Percentiles rank a stretch among this genome's conserved stretches.
Evolutionary conservation across 37 sponge, comb jelly and placozoan genomes (phyloP).

Genomic region (Oopsacas minuta): DNA sequence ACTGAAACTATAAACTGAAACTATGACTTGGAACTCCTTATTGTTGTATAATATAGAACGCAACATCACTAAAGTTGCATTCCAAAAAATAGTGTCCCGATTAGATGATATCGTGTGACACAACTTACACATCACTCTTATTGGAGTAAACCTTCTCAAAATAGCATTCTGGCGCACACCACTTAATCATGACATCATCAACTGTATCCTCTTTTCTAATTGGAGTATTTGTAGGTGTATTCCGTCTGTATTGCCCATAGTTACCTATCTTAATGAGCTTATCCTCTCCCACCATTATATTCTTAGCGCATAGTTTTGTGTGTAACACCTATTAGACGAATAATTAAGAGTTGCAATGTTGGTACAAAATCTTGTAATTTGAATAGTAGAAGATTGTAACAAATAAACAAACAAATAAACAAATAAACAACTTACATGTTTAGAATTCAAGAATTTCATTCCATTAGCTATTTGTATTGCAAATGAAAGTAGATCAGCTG

Average conservation of each 20-base stretch:
- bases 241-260: neutral
- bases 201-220: neutral
- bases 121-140: conserved; percentile 4
- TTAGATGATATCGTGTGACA: no score
- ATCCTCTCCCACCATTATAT: conserved; percentile 16
- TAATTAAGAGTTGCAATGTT: no score
- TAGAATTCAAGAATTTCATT: neutral
- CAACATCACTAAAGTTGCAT: no score
- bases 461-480: conserved; percentile 3
- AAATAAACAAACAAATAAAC: neutral
- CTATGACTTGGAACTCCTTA: no score
- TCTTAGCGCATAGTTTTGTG: conserved; percentile 2
- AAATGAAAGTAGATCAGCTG: conserved; percentile 3
- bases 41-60: no score
- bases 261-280: neutral
- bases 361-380: no score
- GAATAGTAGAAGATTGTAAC: neutral
- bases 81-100: no score
- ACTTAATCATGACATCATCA: conserved; percentile 11
- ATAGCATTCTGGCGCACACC: conserved; percentile 8
- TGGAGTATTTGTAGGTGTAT: neutral
- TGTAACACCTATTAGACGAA: conserved; percentile 10
- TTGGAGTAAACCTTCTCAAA: neutral
- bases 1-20: no score
- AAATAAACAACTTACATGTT: conserved; percentile 3